Percentiles rank a stretch among this genome's conserved stretches.
Conservation (phyloP, 2,113 vertebrate genomes). For the Rhinichthys klamathensis region DNA sequence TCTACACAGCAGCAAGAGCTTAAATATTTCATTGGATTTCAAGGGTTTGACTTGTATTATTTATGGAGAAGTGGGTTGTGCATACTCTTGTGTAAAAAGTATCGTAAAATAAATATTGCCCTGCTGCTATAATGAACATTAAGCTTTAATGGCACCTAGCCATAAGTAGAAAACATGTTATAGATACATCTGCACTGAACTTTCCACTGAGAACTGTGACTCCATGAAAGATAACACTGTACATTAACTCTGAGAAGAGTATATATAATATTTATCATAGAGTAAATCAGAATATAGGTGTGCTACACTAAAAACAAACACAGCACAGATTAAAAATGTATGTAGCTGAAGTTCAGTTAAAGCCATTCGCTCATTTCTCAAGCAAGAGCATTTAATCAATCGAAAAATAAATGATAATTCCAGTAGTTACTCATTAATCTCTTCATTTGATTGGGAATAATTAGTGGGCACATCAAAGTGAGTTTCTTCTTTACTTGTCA, state of each 20-base stretch:
- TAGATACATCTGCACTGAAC: conserved; percentile 47
- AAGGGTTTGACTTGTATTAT: conserved; percentile 63
- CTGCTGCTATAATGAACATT: conserved; percentile 46
- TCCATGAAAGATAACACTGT: conserved; percentile 48
- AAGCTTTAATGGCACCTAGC: conserved; percentile 59
- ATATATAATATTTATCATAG: neutral
- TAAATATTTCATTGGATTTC: conserved; percentile 69
- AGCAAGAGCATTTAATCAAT: neutral
- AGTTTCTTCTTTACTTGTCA: neutral
- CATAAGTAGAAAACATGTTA: conserved; percentile 57
- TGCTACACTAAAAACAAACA: conserved; percentile 19
- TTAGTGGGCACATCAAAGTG: neutral
- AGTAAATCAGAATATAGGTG: neutral
- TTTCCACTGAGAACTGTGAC: conserved; percentile 53
- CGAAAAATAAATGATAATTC: neutral
- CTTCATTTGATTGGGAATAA: neutral
- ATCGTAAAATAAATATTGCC: conserved; percentile 62
- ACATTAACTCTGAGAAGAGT: neutral
- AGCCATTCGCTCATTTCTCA: neutral
- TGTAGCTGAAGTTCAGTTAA: neutral
- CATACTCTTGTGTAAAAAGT: conserved; percentile 48
- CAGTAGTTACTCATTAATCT: neutral
- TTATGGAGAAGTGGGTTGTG: conserved; percentile 59
- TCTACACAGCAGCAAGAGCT: conserved; percentile 56
- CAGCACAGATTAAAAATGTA: conserved; percentile 9